A percentile compares a stretch with the other conserved stretches of the same genome.
Evolutionary conservation across 2,797 vertebrate species (phyloP).

Genomic region (Cynopterus sphinx): DNA sequence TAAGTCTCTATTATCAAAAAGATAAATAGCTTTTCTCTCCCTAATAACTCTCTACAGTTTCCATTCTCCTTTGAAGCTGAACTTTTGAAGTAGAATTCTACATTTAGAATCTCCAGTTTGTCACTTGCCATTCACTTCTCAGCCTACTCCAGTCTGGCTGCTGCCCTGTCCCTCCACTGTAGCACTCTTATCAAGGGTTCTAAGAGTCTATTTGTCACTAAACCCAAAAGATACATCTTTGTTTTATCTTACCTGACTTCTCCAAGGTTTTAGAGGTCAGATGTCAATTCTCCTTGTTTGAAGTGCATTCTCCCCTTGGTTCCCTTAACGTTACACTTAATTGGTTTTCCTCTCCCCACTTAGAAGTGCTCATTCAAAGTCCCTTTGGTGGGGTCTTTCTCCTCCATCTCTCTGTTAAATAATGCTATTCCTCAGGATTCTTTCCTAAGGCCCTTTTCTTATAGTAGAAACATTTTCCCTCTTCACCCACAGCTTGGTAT

Average conservation of each 20-base stretch:
- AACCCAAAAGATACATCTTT: background rate
- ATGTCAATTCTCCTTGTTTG: background rate
- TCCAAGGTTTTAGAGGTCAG: background rate
- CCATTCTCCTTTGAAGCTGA: background rate
- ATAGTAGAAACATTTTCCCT: background rate
- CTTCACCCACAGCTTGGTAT: background rate
- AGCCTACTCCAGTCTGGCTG: background rate
- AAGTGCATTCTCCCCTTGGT: background rate
- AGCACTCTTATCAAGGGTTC: background rate
- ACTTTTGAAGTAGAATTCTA: background rate
- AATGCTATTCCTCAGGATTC: background rate
- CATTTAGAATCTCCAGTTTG: background rate
- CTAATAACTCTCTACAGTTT: background rate
- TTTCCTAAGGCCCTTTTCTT: background rate
- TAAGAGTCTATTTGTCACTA: background rate
- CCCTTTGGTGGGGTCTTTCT: background rate
- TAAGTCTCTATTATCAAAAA: background rate
- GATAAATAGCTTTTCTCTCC: background rate
- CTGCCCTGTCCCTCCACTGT: fast-evolving
- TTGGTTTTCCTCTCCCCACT: background rate
- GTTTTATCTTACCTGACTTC: background rate
- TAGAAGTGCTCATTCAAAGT: background rate
- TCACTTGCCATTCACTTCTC: background rate
- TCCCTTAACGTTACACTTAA: background rate
- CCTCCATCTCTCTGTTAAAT: background rate